Conservation (phyloP, 2,113 vertebrate species). For the Petrocephalus microphthalmus region DNA sequence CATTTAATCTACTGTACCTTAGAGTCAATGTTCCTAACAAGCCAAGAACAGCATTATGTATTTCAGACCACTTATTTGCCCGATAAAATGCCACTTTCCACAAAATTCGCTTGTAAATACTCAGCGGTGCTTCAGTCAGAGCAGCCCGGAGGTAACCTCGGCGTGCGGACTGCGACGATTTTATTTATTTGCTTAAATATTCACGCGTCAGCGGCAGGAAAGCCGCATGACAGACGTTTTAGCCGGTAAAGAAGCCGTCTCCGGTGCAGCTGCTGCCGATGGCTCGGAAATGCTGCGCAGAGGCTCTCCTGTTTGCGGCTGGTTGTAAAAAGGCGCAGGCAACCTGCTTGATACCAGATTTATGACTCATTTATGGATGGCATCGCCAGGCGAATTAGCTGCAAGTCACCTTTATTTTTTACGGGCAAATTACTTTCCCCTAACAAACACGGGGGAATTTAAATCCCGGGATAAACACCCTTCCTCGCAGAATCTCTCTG, state of each 20-base stretch:
- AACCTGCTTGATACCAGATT: constrained; percentile 9
- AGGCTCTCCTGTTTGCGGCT: constrained; percentile 24
- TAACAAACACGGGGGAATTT: neutral
- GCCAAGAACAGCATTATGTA: neutral
- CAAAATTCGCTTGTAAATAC: constrained; percentile 3
- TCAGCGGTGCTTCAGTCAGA: constrained; percentile 22
- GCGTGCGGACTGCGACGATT: constrained; percentile 22
- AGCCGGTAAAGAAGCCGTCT: neutral
- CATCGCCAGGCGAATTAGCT: constrained; percentile 18
- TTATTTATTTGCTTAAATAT: constrained; percentile 17
- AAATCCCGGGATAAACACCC: neutral
- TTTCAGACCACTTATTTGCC: neutral
- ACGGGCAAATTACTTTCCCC: neutral
- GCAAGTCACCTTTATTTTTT: constrained; percentile 31
- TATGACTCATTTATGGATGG: neutral
- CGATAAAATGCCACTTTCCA: neutral
- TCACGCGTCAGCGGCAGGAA: neutral
- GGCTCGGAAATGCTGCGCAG: constrained; percentile 30
- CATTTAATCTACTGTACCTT: neutral
- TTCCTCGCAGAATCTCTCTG: neutral
- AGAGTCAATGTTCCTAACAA: neutral
- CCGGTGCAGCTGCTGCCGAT: constrained; percentile 24
- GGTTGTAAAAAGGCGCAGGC: neutral
- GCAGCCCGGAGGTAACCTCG: constrained; percentile 19
- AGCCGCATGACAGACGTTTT: neutral